Conservation (phyloP, 2,888 invertebrate genomes). For the Strigamia crassipes region DNA sequence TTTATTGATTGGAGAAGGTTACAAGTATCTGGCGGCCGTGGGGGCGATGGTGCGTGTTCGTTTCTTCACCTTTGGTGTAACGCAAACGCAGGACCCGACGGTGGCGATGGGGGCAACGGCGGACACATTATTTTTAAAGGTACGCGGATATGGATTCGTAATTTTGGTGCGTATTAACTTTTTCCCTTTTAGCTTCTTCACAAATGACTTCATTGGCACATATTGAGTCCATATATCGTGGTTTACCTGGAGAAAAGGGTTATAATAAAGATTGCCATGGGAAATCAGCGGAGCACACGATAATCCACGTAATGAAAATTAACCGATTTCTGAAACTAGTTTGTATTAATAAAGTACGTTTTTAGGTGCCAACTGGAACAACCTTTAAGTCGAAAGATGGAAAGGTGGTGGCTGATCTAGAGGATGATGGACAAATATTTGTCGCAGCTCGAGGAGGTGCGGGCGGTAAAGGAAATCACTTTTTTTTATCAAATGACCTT, state of each 20-base stretch:
- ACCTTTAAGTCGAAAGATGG: slow-evolving; percentile 61
- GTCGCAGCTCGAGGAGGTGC: slow-evolving; percentile 93
- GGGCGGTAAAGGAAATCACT: slow-evolving; percentile 94
- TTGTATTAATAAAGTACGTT: not conserved
- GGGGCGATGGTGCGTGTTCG: slow-evolving; percentile 90
- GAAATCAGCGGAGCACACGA: slow-evolving; percentile 73
- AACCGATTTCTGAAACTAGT: not conserved
- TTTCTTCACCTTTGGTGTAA: slow-evolving; percentile 81
- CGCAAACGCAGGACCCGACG: slow-evolving; percentile 90
- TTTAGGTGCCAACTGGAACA: slow-evolving; percentile 61
- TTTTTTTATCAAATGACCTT: slow-evolving; percentile 79
- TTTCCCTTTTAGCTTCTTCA: slow-evolving; percentile 64
- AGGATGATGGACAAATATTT: slow-evolving; percentile 74
- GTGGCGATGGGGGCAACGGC: slow-evolving; percentile 95
- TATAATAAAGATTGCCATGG: slow-evolving; percentile 77
- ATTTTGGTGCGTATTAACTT: not conserved
- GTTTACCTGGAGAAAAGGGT: slow-evolving; percentile 75
- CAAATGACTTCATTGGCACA: slow-evolving; percentile 74
- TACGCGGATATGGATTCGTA: slow-evolving; percentile 52
- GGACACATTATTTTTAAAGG: slow-evolving; percentile 86
- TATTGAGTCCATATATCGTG: slow-evolving; percentile 67
- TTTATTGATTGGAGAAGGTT: slow-evolving; percentile 73
- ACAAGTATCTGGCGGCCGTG: slow-evolving; percentile 77
- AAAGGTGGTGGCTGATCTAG: slow-evolving; percentile 71
- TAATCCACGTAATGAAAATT: slow-evolving; percentile 63